Base-by-base conservation (phyloP, 2,797 vertebrate genomes). In the Paramormyrops hopkinsi region DNA sequence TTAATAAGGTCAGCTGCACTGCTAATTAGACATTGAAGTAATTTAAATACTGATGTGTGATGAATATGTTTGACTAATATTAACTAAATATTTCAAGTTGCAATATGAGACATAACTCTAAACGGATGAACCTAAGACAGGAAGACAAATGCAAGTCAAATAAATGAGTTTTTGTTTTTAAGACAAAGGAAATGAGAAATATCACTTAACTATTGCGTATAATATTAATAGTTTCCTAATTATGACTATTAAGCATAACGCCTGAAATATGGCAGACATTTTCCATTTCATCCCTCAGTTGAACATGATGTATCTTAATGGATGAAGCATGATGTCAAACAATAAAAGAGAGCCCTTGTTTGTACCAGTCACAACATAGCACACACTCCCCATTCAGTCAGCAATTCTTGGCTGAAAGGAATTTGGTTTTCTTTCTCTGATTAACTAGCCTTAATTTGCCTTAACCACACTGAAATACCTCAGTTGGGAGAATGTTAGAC, bases 401-500 rank as follows among this genome's bases (percentile, higher is more conserved):
- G 22, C 59, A 62, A 25, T 9, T 62, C n/a, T 62, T 22, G 59
- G n/a, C 54, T 56, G 54, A 56, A 56, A 56, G 54, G 54, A 56
- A 56, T 56, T 6, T 56, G 19, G 54, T 56, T n/a, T 56, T 56
- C 4, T 56, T 56, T 56, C 19, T 56, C 54, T 56, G 54, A 56
- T 56, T 56, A n/a, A 56, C 6, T 56, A n/a, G 54, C 54, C 54
- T 56, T 56, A 56, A 56, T 1, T 51, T 14, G 0, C 50, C 11
- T 51, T 14, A 51, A 14, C 50, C 50, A 14, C 12, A 11, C 50
- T 51, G 90, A 91, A 91, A 91, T 91, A 89, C 90, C 91, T 91
- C 91, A 91, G 88, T 91, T 90, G 91, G 91, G 90, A 91, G 91
- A 91, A 90, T 88, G 90, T 89, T 91, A 91, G 89, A 91, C 90